These are phyloP conservation scores for Drosophila gaucha DNA, from an alignment of 2,888 invertebrate genomes.

Conservation along the genomic window DNA sequence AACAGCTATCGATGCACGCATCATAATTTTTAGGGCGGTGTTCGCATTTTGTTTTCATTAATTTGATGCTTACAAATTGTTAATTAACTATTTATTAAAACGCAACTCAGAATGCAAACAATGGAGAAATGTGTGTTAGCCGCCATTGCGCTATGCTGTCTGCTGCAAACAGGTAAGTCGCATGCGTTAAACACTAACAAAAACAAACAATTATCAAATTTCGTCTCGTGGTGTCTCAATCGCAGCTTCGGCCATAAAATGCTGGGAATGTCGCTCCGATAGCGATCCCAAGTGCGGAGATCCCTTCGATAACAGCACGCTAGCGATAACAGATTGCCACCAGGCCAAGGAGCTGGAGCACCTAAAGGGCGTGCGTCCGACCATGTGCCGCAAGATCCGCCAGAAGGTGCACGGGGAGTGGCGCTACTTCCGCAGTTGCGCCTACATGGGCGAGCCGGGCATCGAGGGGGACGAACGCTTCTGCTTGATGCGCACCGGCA, in stretches of 20 bases:
- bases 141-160: conserved; percentile 39
- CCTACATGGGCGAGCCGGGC: conserved; percentile 95
- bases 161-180: conserved; percentile 63
- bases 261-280: conserved; percentile 96
- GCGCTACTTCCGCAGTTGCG: conserved; percentile 95
- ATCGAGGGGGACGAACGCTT: conserved; percentile 95
- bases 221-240: conserved; percentile 11
- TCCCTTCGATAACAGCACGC: conserved; percentile 95
- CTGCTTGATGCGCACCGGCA: conserved; percentile 95
- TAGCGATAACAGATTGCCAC: conserved; percentile 93
- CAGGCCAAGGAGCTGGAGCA: conserved; percentile 87
- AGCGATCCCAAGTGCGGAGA: conserved; percentile 95
- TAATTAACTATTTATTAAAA: conserved; percentile 20
- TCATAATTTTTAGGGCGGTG: conserved; percentile 62
- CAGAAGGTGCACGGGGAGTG: conserved; percentile 96
- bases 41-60: conserved; percentile 62
- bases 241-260: conserved; percentile 90
- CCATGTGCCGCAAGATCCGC: conserved; percentile 95
- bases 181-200: conserved; percentile 8
- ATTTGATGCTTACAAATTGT: conserved; percentile 21
- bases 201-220: conserved; percentile 10
- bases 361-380: conserved; percentile 89
- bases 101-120: conserved; percentile 33
- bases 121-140: conserved; percentile 52
- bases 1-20: conserved; percentile 51